These are phyloP conservation scores for Limosa lapponica DNA, from an alignment of 2,797 vertebrate genomes.

Conservation along the genomic window DNA sequence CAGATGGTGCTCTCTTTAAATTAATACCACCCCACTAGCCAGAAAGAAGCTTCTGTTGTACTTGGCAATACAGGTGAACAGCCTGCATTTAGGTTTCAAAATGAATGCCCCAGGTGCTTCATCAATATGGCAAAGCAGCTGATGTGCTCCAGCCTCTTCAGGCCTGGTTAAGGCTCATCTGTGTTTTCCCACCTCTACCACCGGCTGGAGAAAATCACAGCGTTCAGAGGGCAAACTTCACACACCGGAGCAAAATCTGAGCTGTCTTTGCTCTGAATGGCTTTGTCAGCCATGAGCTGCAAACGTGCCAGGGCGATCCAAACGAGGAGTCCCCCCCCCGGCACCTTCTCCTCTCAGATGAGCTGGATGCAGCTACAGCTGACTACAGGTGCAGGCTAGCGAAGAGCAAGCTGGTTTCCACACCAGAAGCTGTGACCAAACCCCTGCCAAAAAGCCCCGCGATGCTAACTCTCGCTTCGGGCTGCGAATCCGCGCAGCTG, in stretches of 20 bases:
- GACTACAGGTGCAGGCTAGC: not conserved
- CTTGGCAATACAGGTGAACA: constrained; percentile 78
- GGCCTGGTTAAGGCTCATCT: constrained; percentile 23
- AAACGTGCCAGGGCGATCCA: not conserved
- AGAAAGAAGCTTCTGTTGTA: constrained; percentile 70
- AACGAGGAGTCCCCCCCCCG: not conserved
- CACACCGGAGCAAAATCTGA: constrained; percentile 5
- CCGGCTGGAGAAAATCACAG: constrained; percentile 56
- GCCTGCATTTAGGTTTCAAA: constrained; percentile 69
- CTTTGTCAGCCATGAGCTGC: not conserved
- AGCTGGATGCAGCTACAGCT: not conserved
- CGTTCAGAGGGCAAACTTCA: not conserved
- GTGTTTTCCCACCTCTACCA: constrained; percentile 49
- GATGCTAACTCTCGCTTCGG: not conserved
- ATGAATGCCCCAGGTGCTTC: constrained; percentile 73
- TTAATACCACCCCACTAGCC: not conserved
- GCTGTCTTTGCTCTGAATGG: not conserved
- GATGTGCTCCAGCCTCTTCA: constrained; percentile 46
- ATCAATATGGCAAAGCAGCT: constrained; percentile 74
- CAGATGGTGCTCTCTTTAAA: constrained; percentile 57
- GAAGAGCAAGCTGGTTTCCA: not conserved
- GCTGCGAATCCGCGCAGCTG: not conserved
- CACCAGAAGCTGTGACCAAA: constrained; percentile 9
- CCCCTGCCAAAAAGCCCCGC: not conserved
- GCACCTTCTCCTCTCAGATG: not conserved